These are phyloP conservation scores for human (Homo sapiens) DNA, from an alignment of 2,113 vertebrate species.

Conservation along the genomic window DNA sequence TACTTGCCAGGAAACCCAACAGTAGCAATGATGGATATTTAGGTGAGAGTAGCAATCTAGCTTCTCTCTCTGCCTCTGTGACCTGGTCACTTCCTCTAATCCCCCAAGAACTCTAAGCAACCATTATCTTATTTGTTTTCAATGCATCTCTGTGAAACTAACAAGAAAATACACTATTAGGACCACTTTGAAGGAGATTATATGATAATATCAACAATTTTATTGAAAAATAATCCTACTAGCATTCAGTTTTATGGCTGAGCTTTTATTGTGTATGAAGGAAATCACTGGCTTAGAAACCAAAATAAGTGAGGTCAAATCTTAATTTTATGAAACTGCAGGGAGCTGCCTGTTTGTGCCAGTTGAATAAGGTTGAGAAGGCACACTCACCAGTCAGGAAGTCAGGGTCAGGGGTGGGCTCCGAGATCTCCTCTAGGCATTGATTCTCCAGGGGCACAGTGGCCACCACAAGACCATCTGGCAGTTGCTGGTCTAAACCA, in stretches of 20 bases:
- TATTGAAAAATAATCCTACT: conserved; percentile 29
- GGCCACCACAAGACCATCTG: conserved; percentile 95
- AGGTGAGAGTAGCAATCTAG: neutral
- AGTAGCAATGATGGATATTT: neutral
- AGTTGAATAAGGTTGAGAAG: neutral
- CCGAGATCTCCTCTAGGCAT: conserved; percentile 95
- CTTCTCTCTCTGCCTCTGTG: neutral
- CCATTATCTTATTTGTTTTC: neutral
- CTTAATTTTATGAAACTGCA: neutral
- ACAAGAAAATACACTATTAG: neutral
- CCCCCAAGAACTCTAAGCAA: neutral
- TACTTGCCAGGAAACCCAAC: neutral
- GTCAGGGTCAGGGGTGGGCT: conserved; percentile 94
- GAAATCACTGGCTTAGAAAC: neutral
- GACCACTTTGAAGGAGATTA: conserved; percentile 16
- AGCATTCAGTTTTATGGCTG: neutral
- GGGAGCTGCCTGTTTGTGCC: neutral
- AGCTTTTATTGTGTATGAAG: neutral
- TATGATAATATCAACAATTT: conserved; percentile 24
- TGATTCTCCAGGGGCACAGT: conserved; percentile 95
- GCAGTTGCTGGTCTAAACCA: conserved; percentile 97
- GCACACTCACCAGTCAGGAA: conserved; percentile 93
- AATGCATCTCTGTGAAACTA: neutral
- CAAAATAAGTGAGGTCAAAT: neutral
- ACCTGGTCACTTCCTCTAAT: neutral